phyloP scores from a whole-genome alignment of 2,888 invertebrate species.

The Galeruca laticollis region DNA sequence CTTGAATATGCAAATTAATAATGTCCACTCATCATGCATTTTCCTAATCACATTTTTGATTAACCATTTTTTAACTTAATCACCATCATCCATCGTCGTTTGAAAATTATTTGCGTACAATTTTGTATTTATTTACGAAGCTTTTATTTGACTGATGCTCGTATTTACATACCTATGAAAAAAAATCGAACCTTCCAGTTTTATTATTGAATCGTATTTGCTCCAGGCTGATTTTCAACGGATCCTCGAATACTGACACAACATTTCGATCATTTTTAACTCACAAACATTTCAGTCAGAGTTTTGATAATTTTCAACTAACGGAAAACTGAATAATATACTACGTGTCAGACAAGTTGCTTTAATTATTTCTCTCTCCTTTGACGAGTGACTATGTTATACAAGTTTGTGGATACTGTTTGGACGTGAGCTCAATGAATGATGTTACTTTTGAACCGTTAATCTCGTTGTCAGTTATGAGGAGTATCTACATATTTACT shows the following conservation, averaged over 20 bases:
- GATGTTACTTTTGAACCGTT: neutral
- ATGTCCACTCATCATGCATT: too few species aligned
- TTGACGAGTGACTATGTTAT: slow-evolving; percentile 1
- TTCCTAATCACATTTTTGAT: too few species aligned
- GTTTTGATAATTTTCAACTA: neutral
- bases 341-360: neutral
- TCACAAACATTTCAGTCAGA: neutral
- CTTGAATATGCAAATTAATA: too few species aligned
- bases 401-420: neutral
- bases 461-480: neutral
- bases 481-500: neutral
- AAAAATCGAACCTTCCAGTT: neutral
- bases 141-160: neutral
- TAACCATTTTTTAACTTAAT: too few species aligned
- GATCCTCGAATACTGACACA: neutral
- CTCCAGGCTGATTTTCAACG: neutral
- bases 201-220: neutral
- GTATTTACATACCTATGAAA: neutral
- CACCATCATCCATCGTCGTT: too few species aligned
- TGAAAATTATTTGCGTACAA: too few species aligned
- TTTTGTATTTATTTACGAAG: neutral
- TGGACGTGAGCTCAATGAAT: slow-evolving; percentile 1
- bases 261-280: neutral
- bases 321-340: neutral
- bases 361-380: neutral